A percentile compares a stretch with the other conserved stretches of the same genome.
Evolutionary conservation across 2,113 vertebrate species (phyloP).

Genomic region (Cyanoliseus patagonus): DNA sequence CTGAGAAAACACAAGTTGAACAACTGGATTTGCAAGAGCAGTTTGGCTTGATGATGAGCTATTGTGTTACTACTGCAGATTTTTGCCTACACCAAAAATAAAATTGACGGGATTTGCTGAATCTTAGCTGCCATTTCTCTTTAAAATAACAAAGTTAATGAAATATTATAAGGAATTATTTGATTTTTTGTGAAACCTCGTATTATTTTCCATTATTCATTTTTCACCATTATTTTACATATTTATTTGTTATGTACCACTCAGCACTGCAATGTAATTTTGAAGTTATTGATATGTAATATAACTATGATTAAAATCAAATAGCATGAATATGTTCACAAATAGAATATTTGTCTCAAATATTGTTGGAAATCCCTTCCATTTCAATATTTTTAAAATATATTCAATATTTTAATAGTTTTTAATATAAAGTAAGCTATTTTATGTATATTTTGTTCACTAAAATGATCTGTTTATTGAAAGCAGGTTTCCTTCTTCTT

Average conservation of each 20-base stretch:
- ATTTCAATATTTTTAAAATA: not conserved
- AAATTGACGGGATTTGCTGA: not conserved
- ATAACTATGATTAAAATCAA: not conserved
- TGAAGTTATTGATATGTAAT: not conserved
- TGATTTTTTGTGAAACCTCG: accelerated
- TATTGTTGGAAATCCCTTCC: not conserved
- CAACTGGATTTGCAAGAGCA: not conserved
- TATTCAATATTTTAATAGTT: too few species aligned
- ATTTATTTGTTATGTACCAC: not conserved
- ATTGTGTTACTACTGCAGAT: not conserved
- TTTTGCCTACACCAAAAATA: not conserved
- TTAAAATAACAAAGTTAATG: not conserved
- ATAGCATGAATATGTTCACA: not conserved
- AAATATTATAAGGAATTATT: not conserved
- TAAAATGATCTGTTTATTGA: not conserved
- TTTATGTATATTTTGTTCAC: not conserved
- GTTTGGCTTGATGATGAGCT: not conserved
- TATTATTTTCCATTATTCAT: not conserved
- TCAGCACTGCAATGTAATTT: not conserved
- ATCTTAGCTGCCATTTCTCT: not conserved
- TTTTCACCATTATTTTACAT: not conserved
- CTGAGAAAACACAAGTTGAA: not conserved
- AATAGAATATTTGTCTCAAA: not conserved
- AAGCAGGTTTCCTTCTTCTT: not conserved
- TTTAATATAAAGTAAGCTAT: not conserved